A percentile compares a stretch with the other conserved stretches of the same genome.
Conservation (phyloP, 2,113 vertebrate species). For the Notarius quadriscutis region DNA sequence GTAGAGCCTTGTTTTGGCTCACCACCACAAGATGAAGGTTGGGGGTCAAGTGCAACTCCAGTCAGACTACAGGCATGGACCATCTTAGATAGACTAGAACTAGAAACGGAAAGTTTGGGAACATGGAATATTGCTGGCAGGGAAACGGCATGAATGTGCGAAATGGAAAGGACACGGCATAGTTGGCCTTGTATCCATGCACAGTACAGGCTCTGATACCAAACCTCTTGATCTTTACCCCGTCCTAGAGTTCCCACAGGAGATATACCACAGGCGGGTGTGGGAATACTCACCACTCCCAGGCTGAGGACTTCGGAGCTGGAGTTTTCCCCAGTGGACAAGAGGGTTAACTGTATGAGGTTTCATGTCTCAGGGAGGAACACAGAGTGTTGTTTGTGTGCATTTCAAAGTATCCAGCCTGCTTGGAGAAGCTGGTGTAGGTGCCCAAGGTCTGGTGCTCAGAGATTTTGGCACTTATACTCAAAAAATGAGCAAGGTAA, state of each 20-base stretch:
- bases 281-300: conserved; percentile 8
- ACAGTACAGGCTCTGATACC: conserved; percentile 1
- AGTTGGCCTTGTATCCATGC: not conserved
- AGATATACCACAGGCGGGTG: not conserved
- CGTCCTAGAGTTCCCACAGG: not conserved
- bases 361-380: conserved; percentile 18
- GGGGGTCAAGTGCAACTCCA: not conserved
- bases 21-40: not conserved
- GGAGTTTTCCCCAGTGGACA: not conserved
- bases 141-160: not conserved
- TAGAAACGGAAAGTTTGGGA: not conserved
- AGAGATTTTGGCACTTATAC: not conserved
- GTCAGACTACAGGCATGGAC: not conserved
- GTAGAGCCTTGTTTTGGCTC: not conserved
- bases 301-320: not conserved
- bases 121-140: not conserved
- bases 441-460: not conserved
- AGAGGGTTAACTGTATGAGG: not conserved
- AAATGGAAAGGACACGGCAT: not conserved
- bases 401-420: not conserved
- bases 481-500: not conserved
- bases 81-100: not conserved
- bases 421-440: not conserved
- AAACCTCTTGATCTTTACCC: conserved; percentile 10
- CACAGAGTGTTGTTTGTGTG: not conserved